These are phyloP conservation scores for Crax fasciolata DNA, from an alignment of 2,797 vertebrate species.

Conservation along the genomic window DNA sequence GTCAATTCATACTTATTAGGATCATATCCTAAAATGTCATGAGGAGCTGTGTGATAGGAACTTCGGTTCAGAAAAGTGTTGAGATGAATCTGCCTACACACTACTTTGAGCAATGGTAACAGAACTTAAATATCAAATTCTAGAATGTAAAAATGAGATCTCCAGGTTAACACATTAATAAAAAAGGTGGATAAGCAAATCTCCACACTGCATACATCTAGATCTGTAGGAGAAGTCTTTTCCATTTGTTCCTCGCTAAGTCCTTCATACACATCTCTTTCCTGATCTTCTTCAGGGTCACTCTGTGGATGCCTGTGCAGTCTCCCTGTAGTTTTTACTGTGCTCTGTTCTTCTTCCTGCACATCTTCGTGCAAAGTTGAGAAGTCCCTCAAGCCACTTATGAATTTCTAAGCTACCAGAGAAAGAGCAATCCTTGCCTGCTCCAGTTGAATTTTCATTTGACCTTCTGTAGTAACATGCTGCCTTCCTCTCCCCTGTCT, in stretches of 20 bases:
- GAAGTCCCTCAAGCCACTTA: background rate
- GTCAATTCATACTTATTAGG: background rate
- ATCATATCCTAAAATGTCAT: background rate
- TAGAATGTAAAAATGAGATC: background rate
- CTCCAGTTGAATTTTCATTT: background rate
- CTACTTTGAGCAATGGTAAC: background rate
- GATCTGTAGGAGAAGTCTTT: background rate
- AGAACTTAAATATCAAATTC: background rate
- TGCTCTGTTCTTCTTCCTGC: background rate
- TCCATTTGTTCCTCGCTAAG: background rate
- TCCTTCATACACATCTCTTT: rapidly evolving
- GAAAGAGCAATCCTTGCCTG: background rate
- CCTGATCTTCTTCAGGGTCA: background rate
- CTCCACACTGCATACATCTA: background rate
- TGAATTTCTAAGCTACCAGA: background rate
- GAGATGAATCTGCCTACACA: background rate
- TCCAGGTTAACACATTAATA: background rate
- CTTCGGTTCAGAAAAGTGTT: background rate
- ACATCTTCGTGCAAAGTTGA: background rate
- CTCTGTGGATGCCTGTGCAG: background rate
- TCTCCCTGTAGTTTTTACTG: background rate
- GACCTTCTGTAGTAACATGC: background rate
- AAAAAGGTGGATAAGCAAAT: background rate
- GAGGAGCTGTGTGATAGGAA: background rate
- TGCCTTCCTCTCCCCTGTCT: background rate